These are phyloP conservation scores for Apeira syringaria DNA, from an alignment of 2,888 invertebrate genomes.

Conservation along the genomic window DNA sequence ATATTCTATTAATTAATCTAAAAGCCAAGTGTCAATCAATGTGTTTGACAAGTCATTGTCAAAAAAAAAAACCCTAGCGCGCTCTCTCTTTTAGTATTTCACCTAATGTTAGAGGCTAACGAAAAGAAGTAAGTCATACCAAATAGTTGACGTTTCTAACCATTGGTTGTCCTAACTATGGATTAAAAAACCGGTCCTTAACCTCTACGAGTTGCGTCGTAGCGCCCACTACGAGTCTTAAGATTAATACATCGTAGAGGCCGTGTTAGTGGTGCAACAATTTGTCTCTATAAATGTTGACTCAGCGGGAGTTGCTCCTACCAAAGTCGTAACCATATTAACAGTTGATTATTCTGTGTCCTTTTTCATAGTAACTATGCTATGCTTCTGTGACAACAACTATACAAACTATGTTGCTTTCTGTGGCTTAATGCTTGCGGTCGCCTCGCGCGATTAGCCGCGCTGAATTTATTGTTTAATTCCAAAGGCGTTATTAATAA, in stretches of 20 bases:
- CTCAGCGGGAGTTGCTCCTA: conserved; percentile 59
- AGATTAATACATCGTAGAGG: conserved; percentile 80
- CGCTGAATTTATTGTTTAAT: conserved; percentile 82
- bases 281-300: conserved; percentile 84
- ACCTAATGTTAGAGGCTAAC: too few species aligned
- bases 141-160: too few species aligned
- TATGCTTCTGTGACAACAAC: not conserved
- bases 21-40: too few species aligned
- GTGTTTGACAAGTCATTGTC: too few species aligned
- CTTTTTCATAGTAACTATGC: conserved; percentile 1
- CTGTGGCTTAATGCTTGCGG: conserved; percentile 51
- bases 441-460: conserved; percentile 77
- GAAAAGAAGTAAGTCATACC: too few species aligned
- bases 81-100: too few species aligned
- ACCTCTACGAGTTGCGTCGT: conserved; percentile 34
- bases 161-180: too few species aligned
- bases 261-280: conserved; percentile 78
- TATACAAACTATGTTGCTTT: conserved; percentile 37
- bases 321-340: not conserved
- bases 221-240: conserved; percentile 56
- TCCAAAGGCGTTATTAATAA: conserved; percentile 82
- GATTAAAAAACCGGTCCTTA: too few species aligned
- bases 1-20: too few species aligned
- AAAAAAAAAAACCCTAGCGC: too few species aligned
- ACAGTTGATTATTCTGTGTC: conserved; percentile 2